Evolutionary conservation across 2,113 vertebrate genomes (phyloP).

Genomic region (Reinhardtius hippoglossoides): DNA sequence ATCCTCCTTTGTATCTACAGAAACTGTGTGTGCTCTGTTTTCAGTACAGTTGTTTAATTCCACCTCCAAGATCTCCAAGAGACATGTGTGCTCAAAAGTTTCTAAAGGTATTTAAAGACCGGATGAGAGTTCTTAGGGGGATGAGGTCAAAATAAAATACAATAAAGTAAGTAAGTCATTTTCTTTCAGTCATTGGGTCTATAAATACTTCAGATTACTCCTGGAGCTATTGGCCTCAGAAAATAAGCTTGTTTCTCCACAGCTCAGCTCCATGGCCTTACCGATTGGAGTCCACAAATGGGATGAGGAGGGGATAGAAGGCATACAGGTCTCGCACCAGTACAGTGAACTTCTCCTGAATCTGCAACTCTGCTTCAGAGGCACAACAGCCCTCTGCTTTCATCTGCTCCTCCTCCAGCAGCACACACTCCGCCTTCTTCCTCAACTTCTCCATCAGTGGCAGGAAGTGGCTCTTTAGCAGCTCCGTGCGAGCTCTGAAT

Average conservation of each 20-base stretch:
- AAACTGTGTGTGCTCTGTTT: not conserved
- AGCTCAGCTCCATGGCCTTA: slow-evolving; percentile 54
- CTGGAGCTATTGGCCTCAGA: not conserved
- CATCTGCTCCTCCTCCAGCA: slow-evolving; percentile 91
- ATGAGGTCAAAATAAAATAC: not conserved
- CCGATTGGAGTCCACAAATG: slow-evolving; percentile 95
- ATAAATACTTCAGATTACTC: not conserved
- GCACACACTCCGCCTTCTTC: slow-evolving; percentile 90
- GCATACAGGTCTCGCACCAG: slow-evolving; percentile 94
- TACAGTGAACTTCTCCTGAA: slow-evolving; percentile 92
- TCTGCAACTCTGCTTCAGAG: slow-evolving; percentile 91
- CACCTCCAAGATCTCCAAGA: not conserved
- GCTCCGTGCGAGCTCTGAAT: slow-evolving; percentile 85
- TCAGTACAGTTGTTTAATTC: not conserved
- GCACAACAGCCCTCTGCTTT: slow-evolving; percentile 87
- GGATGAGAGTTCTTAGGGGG: not conserved
- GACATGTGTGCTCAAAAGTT: not conserved
- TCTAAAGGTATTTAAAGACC: not conserved
- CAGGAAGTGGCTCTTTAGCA: slow-evolving; percentile 93
- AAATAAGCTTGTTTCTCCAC: not conserved
- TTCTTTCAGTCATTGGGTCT: not conserved
- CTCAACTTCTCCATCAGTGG: slow-evolving; percentile 96
- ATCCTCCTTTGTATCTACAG: not conserved
- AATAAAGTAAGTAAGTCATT: slow-evolving; percentile 2
- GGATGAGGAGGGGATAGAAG: slow-evolving; percentile 95